A percentile compares a stretch with the other conserved stretches of the same genome.
Conservation (phyloP, 2,888 invertebrate species). For the Dicyrtoma fusca region DNA sequence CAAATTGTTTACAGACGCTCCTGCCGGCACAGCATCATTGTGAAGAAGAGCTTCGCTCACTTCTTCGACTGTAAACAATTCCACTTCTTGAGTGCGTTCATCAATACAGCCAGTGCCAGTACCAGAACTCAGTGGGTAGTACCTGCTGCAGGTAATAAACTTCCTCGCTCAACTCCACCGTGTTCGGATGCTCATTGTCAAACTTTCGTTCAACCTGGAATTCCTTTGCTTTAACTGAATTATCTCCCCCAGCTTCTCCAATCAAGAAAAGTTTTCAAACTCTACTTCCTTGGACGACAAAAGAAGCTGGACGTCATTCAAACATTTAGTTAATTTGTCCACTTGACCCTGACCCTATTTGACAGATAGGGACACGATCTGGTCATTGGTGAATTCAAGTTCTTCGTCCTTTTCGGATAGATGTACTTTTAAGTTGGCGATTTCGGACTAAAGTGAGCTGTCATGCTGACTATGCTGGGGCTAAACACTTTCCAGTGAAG, state of each 20-base stretch:
- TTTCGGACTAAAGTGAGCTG: conserved; percentile 16
- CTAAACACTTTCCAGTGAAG: conserved; percentile 51
- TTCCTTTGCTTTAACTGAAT: background rate
- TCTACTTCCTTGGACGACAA: conserved; percentile 2
- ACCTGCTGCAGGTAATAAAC: background rate
- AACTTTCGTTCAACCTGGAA: background rate
- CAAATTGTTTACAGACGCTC: too few species aligned
- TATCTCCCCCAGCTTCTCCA: background rate
- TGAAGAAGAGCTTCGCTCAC: background rate
- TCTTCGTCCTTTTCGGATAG: conserved; percentile 32
- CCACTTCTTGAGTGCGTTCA: background rate
- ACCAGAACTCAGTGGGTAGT: too few species aligned
- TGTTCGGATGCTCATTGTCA: background rate
- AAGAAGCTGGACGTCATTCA: conserved; percentile 35
- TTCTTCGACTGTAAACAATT: background rate
- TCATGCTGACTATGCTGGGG: conserved; percentile 32
- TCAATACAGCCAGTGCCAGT: too few species aligned
- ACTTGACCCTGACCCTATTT: conserved; percentile 42
- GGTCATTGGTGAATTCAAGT: conserved; percentile 27
- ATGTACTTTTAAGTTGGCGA: background rate
- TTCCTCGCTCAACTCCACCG: background rate
- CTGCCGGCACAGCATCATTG: too few species aligned
- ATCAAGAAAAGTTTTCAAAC: background rate
- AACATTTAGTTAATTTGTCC: conserved; percentile 41
- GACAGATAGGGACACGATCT: conserved; percentile 17